A percentile compares a stretch with the other conserved stretches of the same genome.
Evolutionary conservation across 2,113 vertebrate species (phyloP).

Genomic region (Callipepla californica): DNA sequence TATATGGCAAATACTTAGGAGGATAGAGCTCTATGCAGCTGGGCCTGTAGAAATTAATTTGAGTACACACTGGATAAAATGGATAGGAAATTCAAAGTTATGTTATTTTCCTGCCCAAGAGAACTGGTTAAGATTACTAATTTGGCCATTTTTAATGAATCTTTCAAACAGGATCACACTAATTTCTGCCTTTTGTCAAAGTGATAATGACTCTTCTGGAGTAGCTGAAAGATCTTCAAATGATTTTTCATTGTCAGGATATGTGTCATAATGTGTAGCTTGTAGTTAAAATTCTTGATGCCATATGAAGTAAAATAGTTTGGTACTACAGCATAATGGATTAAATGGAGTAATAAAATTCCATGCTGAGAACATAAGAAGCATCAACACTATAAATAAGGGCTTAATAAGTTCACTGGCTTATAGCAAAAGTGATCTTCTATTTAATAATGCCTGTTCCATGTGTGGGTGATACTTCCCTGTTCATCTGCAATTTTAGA

Average conservation of each 20-base stretch:
- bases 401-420: constrained; percentile 1
- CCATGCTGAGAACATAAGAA: neutral
- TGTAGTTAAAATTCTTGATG: constrained; percentile 37
- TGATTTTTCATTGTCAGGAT: constrained; percentile 28
- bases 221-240: constrained; percentile 31
- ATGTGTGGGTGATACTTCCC: neutral
- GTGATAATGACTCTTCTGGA: neutral
- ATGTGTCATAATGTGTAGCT: neutral
- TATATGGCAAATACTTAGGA: neutral
- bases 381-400: neutral
- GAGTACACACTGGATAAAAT: neutral
- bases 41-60: neutral
- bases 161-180: constrained; percentile 29
- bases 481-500: neutral
- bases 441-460: neutral
- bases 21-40: neutral
- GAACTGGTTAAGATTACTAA: neutral
- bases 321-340: neutral
- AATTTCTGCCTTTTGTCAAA: constrained; percentile 34
- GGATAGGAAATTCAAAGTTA: neutral
- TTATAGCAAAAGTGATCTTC: neutral
- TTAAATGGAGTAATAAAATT: constrained; percentile 4
- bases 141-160: constrained; percentile 36
- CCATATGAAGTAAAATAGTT: neutral
- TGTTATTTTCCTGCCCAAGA: neutral